A percentile compares a stretch with the other conserved stretches of the same genome.
Conservation (phyloP, 2,888 invertebrate genomes). For the Pandemis cinnamomeana region DNA sequence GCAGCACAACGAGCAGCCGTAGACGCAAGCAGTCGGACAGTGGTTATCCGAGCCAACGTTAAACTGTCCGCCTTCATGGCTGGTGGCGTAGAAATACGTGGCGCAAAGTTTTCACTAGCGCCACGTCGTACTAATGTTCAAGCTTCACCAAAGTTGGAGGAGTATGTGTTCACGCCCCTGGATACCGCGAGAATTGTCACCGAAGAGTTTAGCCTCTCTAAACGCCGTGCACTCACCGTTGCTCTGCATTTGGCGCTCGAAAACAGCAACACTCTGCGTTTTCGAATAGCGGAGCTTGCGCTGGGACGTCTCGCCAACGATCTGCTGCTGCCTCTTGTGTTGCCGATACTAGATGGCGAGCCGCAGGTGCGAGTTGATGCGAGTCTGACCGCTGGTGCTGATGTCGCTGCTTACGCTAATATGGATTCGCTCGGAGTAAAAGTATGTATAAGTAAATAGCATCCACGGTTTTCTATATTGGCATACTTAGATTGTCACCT, state of each 20-base stretch:
- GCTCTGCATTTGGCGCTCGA: conserved; percentile 91
- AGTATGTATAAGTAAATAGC: conserved; percentile 53
- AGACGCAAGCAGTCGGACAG: conserved; percentile 50
- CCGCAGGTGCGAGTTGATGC: conserved; percentile 88
- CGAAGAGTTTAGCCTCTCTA: conserved; percentile 86
- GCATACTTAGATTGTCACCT: no score
- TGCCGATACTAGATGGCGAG: conserved; percentile 88
- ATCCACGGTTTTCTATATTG: no score
- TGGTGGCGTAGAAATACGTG: conserved; percentile 94
- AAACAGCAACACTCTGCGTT: conserved; percentile 88
- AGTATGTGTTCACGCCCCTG: conserved; percentile 92
- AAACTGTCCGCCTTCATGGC: conserved; percentile 90
- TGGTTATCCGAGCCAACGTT: conserved; percentile 86
- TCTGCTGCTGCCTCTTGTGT: conserved; percentile 85
- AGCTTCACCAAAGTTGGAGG: conserved; percentile 92
- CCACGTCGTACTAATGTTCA: conserved; percentile 92
- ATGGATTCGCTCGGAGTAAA: conserved; percentile 87
- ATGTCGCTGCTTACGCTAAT: conserved; percentile 76
- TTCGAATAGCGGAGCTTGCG: conserved; percentile 90
- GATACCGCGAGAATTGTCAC: conserved; percentile 69
- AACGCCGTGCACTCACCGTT: conserved; percentile 86
- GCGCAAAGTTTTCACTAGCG: conserved; percentile 95
- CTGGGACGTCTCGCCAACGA: conserved; percentile 87
- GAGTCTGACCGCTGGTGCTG: conserved; percentile 74
- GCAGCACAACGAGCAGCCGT: conserved; percentile 80